These are phyloP conservation scores for Nomada ferruginata DNA, from an alignment of 2,888 invertebrate genomes.

Conservation along the genomic window DNA sequence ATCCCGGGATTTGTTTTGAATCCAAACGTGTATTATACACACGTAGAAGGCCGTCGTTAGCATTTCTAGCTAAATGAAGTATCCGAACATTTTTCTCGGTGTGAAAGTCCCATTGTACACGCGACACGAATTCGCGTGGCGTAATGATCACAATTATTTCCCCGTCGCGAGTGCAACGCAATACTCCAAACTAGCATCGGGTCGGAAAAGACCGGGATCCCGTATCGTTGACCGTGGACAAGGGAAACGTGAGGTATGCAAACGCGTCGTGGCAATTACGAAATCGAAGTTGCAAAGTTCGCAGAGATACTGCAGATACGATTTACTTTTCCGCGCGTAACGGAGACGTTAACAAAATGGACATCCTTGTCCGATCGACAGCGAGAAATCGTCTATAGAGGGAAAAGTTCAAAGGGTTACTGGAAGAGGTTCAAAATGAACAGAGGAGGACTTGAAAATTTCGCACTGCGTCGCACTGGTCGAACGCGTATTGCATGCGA, in stretches of 20 bases:
- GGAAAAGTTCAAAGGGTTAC: background rate
- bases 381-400: too few relatives aligned
- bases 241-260: background rate
- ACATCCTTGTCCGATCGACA: too few relatives aligned
- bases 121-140: slow-evolving; percentile 2
- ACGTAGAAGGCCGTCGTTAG: background rate
- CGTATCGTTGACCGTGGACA: too few relatives aligned
- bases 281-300: slow-evolving; percentile 28
- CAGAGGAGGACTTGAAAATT: slow-evolving; percentile 26
- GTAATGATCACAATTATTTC: background rate
- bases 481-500: slow-evolving; percentile 37
- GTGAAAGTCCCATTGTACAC: slow-evolving; percentile 3
- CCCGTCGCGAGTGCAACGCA: background rate
- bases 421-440: background rate
- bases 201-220: too few relatives aligned
- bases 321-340: too few relatives aligned
- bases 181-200: too few relatives aligned
- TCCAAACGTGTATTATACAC: slow-evolving; percentile 1
- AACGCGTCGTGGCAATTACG: slow-evolving; percentile 24
- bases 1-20: slow-evolving; percentile 35
- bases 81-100: background rate
- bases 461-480: slow-evolving; percentile 14
- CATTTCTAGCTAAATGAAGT: background rate
- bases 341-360: too few relatives aligned
- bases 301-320: background rate